Evolutionary conservation across 2,113 vertebrate species (phyloP).

Genomic region (Anguilla japonica): DNA sequence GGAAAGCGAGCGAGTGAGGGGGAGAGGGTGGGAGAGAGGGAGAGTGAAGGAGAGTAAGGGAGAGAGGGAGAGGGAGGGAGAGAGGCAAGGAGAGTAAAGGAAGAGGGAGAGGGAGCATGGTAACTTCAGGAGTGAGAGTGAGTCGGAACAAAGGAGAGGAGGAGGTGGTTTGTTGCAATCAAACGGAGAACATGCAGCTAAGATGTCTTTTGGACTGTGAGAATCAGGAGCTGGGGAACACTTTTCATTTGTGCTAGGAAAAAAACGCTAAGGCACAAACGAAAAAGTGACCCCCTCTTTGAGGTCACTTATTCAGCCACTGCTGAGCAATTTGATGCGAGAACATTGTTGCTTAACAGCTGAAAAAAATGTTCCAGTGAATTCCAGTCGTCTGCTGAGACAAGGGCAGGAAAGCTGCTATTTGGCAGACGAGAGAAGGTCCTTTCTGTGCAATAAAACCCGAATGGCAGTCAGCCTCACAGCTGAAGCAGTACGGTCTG

Average conservation of each 20-base stretch:
- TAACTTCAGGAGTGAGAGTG: background rate
- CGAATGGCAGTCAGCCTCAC: background rate
- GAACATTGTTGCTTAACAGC: background rate
- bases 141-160: slow-evolving; percentile 3
- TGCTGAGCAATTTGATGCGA: background rate
- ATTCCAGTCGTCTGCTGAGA: background rate
- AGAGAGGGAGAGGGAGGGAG: background rate
- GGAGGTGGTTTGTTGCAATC: background rate
- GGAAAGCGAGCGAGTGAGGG: no score
- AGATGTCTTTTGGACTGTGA: background rate
- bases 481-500: background rate
- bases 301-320: background rate
- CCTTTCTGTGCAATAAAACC: background rate
- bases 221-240: background rate
- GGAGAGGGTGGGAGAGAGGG: background rate
- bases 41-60: background rate
- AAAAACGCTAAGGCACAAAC: background rate
- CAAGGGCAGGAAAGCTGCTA: background rate
- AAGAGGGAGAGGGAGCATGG: background rate
- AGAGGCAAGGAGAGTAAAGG: background rate
- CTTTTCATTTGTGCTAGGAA: background rate
- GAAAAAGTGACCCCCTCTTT: background rate
- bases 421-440: background rate
- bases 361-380: background rate
- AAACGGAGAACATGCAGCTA: background rate